phyloP scores from a whole-genome alignment of 2,797 vertebrate species.

The Clarias fuscus region DNA sequence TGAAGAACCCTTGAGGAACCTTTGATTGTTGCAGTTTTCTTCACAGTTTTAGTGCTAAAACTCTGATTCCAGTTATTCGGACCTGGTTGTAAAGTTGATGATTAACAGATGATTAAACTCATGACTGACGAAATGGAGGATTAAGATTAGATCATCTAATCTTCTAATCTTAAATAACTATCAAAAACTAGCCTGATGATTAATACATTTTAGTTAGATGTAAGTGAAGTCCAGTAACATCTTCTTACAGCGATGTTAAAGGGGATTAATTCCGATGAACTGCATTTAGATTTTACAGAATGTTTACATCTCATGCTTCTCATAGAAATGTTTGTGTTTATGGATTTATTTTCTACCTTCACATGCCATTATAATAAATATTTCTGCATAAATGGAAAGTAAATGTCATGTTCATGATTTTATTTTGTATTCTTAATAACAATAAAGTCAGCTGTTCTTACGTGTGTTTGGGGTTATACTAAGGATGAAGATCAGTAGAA shows the following conservation, averaged over 20 bases:
- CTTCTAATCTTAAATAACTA: background rate
- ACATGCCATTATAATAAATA: background rate
- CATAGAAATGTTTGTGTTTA: background rate
- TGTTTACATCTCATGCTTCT: background rate
- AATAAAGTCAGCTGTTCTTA: conserved; percentile 18
- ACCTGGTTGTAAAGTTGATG: background rate
- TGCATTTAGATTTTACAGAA: background rate
- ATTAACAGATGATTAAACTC: background rate
- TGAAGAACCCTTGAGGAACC: background rate
- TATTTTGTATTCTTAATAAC: conserved; percentile 7
- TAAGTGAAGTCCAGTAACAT: too few relatives aligned
- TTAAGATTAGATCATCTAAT: background rate
- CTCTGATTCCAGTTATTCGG: background rate
- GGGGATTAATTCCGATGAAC: too few relatives aligned
- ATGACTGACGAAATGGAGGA: background rate
- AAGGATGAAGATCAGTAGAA: background rate
- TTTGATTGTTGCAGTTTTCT: background rate
- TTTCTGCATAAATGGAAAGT: background rate
- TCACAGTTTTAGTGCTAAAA: background rate
- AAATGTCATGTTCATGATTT: conserved; percentile 17
- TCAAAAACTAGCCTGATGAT: background rate
- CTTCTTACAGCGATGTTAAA: too few relatives aligned
- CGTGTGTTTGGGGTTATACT: background rate
- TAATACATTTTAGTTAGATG: background rate
- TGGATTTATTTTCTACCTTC: background rate